Evolutionary conservation across 2,888 invertebrate species (phyloP), one percentile per base, ranked within the genome.

Genomic region (Pristionchus entomophagus): DNA sequence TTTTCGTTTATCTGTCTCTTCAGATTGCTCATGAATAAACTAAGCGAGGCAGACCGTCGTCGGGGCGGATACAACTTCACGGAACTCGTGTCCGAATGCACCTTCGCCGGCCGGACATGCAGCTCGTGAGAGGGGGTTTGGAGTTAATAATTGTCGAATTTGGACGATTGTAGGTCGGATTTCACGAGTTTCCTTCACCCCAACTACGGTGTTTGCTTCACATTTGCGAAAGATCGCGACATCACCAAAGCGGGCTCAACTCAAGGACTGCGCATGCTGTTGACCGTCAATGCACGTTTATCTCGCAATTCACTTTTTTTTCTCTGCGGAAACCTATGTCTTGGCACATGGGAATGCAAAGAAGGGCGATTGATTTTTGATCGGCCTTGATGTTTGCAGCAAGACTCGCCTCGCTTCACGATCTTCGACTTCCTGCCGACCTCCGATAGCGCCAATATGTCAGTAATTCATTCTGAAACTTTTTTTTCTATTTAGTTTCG

Each of bases 151-250:
- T 10, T 65, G 35, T 12, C 45, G 19, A 62, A 10, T 12, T 6
- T 26, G 29, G 17, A 26, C 29, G 6, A n/a, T 6, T 73, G 6
- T 29, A 81, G 81, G 4, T 12, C 17, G 22, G 35, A 81, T 53
- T 81, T 81, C 81, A 53, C 51, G 14, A 49, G 26, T 8, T 81
- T 81, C 38, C 35, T 81, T 19, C 81, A 81, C n/a, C 81, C 81
- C 6, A 53, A 56, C n/a, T 81, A 81, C 81, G 81, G 81, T 12
- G 38, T 32, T 6, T 81, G 81, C 81, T 81, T 19, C 81, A 81
- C 81, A 3, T 81, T 81, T 35, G 19, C n/a, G 0, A n/a, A 1
- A 10, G 35, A 51, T 0, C 14, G 56, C 8, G 26, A 41, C 10
- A 17, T 53, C 17, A n/a, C 35, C 8, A 8, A 32, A 5, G 53